Conservation (phyloP, 2,888 invertebrate species). For the Suillia variegata region DNA sequence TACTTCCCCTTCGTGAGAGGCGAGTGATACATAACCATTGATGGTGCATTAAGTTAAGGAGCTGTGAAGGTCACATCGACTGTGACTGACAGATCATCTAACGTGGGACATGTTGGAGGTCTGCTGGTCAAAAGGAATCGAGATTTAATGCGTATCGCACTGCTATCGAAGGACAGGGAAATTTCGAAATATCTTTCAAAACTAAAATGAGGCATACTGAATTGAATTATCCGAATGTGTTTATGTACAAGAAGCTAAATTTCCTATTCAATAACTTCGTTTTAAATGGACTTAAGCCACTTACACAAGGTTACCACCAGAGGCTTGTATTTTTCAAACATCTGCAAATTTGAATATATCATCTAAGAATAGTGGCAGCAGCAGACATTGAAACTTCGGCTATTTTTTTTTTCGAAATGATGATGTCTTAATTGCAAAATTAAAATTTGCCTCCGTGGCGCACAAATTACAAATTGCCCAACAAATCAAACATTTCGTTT, state of each 20-base stretch:
- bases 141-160: not conserved
- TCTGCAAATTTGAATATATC: not conserved
- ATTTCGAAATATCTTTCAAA: conserved; percentile 30
- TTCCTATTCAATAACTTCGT: conserved; percentile 12
- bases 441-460: not conserved
- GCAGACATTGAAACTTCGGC: not conserved
- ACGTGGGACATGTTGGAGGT: conserved; percentile 3
- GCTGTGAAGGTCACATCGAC: conserved; percentile 29
- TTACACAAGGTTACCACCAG: not conserved
- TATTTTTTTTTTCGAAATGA: conserved; percentile 5
- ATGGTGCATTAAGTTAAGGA: conserved; percentile 21
- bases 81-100: not conserved
- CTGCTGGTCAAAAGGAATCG: not conserved
- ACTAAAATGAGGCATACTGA: conserved; percentile 39
- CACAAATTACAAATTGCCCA: conserved; percentile 4
- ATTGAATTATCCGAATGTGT: conserved; percentile 21
- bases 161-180: conserved; percentile 48
- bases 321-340: not conserved
- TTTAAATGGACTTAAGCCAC: no score
- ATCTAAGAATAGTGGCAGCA: not conserved
- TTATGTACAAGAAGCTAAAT: conserved; percentile 26
- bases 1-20: no score
- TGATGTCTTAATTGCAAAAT: conserved; percentile 16
- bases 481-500: not conserved
- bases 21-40: conserved; percentile 23